Evolutionary conservation across 2,797 vertebrate species (phyloP), one percentile per base, ranked within the genome.

Genomic region (Xenops minutus): DNA sequence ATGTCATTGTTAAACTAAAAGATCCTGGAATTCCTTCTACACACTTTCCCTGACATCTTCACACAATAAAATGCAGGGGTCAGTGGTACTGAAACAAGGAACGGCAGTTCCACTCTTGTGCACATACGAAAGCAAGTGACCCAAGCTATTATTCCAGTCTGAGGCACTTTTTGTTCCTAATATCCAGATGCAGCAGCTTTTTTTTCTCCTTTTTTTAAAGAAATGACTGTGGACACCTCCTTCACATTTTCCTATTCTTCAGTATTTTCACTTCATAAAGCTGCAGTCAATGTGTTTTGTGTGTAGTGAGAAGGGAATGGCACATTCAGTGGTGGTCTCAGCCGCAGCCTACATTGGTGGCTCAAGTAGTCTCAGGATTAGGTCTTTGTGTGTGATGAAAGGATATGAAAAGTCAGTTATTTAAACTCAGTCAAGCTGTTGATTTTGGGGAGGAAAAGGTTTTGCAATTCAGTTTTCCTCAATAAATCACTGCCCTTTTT

Each of bases 331-430:
- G 99, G 99, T 99, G 99, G 99, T 99, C 99, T 98, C 98, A 97
- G 98, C 98, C 97, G 97, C 98, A 97, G 98, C 98, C 98, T 98
- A 98, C 99, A 98, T 98, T 99, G 99, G 98, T 98, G 98, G 98
- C 98, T 99, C 98, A 99, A 99, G 99, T 98, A 98, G 98, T 99
- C 98, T 98, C 97, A 97, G 99, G 99, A 99, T 99, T 99, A 99
- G 98, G 98, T 97, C 98, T 99, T 99, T 99, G 99, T 99, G 98
- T 96, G 96, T 79, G 69, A 95, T 99, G 99, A 99, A 99, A 99
- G 99, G 98, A 98, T 99, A 98, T 98, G 98, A 99, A 99, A 99
- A 99, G 99, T 99, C 99, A 99, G 98, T 99, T 99, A 99, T 99
- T 99, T 99, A 98, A 98, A 98, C 98, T 99, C 99, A 99, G 98